phyloP scores from a whole-genome alignment of 2,888 invertebrate species.

The Heliconius charithonia region DNA sequence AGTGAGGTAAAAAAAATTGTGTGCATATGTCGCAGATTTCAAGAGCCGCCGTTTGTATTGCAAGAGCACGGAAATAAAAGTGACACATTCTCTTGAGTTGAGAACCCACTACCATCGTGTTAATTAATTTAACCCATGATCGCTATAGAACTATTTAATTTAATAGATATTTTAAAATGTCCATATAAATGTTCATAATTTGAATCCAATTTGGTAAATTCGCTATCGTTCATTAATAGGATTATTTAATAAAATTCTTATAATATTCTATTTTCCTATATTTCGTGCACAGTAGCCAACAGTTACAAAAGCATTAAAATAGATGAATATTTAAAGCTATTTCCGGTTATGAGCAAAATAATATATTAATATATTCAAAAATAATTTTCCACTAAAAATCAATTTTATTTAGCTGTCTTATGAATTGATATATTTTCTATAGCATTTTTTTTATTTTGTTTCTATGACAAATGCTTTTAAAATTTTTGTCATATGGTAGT shows the following conservation, averaged over 20 bases:
- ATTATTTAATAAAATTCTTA: not conserved
- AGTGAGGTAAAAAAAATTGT: too few relatives aligned
- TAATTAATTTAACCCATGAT: not conserved
- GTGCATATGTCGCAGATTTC: too few relatives aligned
- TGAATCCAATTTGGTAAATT: not conserved
- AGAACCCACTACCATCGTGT: not conserved
- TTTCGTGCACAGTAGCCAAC: not conserved
- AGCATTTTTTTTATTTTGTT: not conserved
- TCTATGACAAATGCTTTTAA: not conserved
- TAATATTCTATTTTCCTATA: constrained; percentile 2
- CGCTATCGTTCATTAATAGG: not conserved
- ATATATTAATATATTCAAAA: constrained; percentile 12
- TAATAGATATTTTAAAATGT: not conserved
- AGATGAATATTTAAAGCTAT: constrained; percentile 13
- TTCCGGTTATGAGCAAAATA: constrained; percentile 25
- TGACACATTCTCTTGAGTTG: too few relatives aligned
- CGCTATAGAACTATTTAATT: not conserved
- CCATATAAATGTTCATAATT: not conserved
- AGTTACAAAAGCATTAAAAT: not conserved
- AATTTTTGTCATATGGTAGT: not conserved
- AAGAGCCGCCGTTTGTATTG: too few relatives aligned
- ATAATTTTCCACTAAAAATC: constrained; percentile 24
- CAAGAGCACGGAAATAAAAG: not conserved
- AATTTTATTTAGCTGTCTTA: constrained; percentile 12
- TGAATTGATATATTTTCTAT: constrained; percentile 8